These are phyloP conservation scores for Dilophus febrilis DNA, from an alignment of 2,888 invertebrate species.

Conservation along the genomic window DNA sequence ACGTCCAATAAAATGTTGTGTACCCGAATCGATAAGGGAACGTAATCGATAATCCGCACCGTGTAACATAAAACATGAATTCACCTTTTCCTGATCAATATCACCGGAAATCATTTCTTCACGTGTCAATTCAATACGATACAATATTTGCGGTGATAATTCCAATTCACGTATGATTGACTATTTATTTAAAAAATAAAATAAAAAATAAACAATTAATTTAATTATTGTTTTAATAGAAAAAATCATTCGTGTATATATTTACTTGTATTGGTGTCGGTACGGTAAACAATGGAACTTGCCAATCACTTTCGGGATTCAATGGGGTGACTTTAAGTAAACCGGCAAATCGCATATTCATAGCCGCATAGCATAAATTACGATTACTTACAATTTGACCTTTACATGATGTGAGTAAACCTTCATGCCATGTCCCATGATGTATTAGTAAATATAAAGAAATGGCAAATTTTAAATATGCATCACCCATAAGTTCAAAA, in stretches of 20 bases:
- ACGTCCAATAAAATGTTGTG: slow-evolving; percentile 30
- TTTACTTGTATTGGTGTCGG: slow-evolving; percentile 30
- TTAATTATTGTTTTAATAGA: too few relatives aligned
- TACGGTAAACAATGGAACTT: slow-evolving; percentile 59
- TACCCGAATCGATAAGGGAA: slow-evolving; percentile 15
- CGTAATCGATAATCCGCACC: too few relatives aligned
- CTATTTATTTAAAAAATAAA: too few relatives aligned
- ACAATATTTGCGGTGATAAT: too few relatives aligned
- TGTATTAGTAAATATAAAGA: slow-evolving; percentile 49
- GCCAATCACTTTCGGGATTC: slow-evolving; percentile 51
- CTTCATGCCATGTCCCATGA: slow-evolving; percentile 52
- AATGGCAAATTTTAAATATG: slow-evolving; percentile 58
- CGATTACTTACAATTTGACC: slow-evolving; percentile 55
- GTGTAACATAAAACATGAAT: slow-evolving; percentile 15
- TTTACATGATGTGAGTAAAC: slow-evolving; percentile 51
- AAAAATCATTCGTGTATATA: too few relatives aligned
- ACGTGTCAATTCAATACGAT: slow-evolving; percentile 24
- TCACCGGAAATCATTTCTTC: slow-evolving; percentile 28
- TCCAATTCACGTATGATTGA: too few relatives aligned
- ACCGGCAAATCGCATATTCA: slow-evolving; percentile 17
- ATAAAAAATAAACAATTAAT: too few relatives aligned
- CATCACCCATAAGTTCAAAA: slow-evolving; percentile 71
- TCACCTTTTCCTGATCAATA: slow-evolving; percentile 5
- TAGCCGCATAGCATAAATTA: slow-evolving; percentile 64
- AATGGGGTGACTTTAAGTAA: slow-evolving; percentile 45